phyloP scores from a whole-genome alignment of 2,797 vertebrate genomes.

The Bovichtus variegatus region DNA sequence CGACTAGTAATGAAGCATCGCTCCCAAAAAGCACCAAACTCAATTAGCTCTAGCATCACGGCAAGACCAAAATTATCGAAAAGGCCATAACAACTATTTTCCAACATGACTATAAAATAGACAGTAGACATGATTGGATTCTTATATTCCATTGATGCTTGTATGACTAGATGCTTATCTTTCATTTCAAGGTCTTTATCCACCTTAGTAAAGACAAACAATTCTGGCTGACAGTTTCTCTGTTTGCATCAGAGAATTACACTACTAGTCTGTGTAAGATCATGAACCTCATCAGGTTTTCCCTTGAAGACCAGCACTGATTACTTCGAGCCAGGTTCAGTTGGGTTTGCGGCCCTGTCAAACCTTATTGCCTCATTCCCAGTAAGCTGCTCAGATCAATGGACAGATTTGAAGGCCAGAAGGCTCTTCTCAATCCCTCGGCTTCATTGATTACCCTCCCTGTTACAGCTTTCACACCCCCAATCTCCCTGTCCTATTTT shows the following conservation, averaged over 20 bases:
- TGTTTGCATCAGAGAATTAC: constrained; percentile 1
- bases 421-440: constrained; percentile 35
- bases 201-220: background rate
- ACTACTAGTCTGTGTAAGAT: constrained; percentile 4
- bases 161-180: background rate
- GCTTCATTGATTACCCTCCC: constrained; percentile 61
- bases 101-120: background rate
- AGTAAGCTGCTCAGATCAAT: constrained; percentile 58
- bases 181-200: background rate
- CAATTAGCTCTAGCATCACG: constrained; percentile 56
- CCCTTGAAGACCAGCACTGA: constrained; percentile 34
- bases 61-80: background rate
- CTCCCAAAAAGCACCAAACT: constrained; percentile 64
- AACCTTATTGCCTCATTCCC: constrained; percentile 27
- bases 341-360: constrained; percentile 20
- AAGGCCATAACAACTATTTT: background rate
- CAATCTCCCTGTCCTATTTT: constrained; percentile 30
- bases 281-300: constrained; percentile 23
- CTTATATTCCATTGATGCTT: too few species aligned
- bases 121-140: background rate
- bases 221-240: background rate
- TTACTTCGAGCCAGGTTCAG: constrained; percentile 49
- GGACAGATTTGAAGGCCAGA: constrained; percentile 57
- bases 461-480: constrained; percentile 48
- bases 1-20: constrained; percentile 60